Percentiles rank a stretch among this genome's conserved stretches.
These are phyloP conservation scores for Drosophila bifasciata DNA, from an alignment of 1,140 invertebrate species.

Conservation along the genomic window DNA sequence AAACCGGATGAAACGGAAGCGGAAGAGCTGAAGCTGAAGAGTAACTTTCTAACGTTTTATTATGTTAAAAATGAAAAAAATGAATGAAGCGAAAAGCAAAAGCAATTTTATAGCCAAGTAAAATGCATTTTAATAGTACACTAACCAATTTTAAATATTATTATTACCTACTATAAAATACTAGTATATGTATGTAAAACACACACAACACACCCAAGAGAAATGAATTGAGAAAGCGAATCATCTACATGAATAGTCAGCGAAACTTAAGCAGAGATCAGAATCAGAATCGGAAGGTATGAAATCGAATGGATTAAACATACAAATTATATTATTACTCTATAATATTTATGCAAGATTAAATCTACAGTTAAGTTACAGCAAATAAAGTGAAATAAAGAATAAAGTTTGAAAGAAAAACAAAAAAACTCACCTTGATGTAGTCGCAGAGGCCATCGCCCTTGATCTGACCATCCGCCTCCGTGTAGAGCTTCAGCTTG, in stretches of 20 bases:
- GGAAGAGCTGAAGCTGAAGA: constrained; percentile 2
- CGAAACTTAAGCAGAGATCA: constrained; percentile 29
- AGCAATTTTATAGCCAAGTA: constrained; percentile 63
- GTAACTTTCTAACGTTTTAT: constrained; percentile 46
- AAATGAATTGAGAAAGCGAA: constrained; percentile 18
- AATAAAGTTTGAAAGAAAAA: constrained; percentile 55
- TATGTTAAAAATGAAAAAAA: constrained; percentile 31
- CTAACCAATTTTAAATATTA: constrained; percentile 76
- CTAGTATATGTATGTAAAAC: too few species aligned
- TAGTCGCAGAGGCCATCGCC: constrained; percentile 99
- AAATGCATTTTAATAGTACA: constrained; percentile 71
- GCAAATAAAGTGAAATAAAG: constrained; percentile 63
- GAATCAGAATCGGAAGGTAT: constrained; percentile 32
- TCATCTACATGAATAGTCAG: constrained; percentile 45
- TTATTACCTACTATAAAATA: constrained; percentile 20
- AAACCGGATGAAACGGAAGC: constrained; percentile 26
- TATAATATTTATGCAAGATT: constrained; percentile 63
- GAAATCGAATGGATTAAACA: constrained; percentile 24
- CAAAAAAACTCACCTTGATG: constrained; percentile 93
- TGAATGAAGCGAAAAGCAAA: constrained; percentile 20
- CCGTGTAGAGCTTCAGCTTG: constrained; percentile 97
- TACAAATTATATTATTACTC: constrained; percentile 42
- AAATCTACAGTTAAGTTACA: constrained; percentile 49
- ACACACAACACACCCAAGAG: constrained; percentile 19
- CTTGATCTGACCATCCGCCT: constrained; percentile 93